Evolutionary conservation across 1,140 invertebrate genomes (phyloP).

Genomic region (Drosophila arawakana): DNA sequence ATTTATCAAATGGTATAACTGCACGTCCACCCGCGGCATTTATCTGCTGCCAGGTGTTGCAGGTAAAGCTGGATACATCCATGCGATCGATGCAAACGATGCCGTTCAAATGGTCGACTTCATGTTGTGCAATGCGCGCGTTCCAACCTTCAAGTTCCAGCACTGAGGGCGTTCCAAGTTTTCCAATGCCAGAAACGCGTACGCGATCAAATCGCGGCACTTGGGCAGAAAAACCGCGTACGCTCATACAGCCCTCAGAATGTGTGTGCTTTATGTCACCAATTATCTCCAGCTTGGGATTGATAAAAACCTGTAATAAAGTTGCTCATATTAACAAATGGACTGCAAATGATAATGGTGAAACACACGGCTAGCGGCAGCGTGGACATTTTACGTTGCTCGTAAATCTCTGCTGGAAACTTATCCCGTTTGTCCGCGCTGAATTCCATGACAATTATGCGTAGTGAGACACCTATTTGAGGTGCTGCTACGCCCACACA

Average conservation of each 20-base stretch:
- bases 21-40: slow-evolving; percentile 57
- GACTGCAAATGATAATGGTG: not conserved
- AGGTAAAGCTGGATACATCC: slow-evolving; percentile 85
- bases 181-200: slow-evolving; percentile 87
- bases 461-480: slow-evolving; percentile 89
- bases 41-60: slow-evolving; percentile 55
- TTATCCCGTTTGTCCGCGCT: slow-evolving; percentile 85
- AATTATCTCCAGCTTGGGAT: slow-evolving; percentile 89
- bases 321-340: not conserved
- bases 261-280: slow-evolving; percentile 87
- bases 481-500: slow-evolving; percentile 89
- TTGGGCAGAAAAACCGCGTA: slow-evolving; percentile 88
- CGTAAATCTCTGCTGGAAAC: slow-evolving; percentile 81
- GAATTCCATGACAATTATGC: slow-evolving; percentile 88
- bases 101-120: slow-evolving; percentile 91
- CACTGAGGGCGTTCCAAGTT: slow-evolving; percentile 85
- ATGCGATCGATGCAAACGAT: slow-evolving; percentile 89
- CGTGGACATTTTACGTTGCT: slow-evolving; percentile 85
- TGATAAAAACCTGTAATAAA: slow-evolving; percentile 88
- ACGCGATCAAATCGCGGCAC: slow-evolving; percentile 88
- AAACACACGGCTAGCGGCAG: slow-evolving; percentile 87
- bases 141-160: slow-evolving; percentile 87
- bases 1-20: slow-evolving; percentile 62
- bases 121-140: slow-evolving; percentile 91
- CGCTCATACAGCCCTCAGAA: slow-evolving; percentile 89